Evolutionary conservation across 2,888 invertebrate genomes (phyloP).

Genomic region (Laothoe populi): DNA sequence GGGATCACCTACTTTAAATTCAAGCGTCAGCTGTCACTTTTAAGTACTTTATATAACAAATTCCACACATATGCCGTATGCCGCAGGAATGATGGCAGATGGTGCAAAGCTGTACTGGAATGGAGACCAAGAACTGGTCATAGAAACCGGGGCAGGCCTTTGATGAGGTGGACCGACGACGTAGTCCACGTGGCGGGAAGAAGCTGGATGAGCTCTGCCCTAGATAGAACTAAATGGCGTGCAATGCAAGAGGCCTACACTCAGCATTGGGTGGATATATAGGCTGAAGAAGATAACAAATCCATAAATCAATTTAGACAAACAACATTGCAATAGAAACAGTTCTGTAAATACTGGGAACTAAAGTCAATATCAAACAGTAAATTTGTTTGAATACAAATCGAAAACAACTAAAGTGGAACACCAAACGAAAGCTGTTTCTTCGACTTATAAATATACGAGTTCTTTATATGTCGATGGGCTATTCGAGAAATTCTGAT

Average conservation of each 20-base stretch:
- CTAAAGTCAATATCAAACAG: neutral
- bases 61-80: too few relatives aligned
- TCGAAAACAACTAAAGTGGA: conserved; percentile 5
- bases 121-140: too few relatives aligned
- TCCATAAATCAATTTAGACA: neutral
- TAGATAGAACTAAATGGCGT: too few relatives aligned
- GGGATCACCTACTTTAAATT: conserved; percentile 21
- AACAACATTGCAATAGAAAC: neutral
- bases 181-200: too few relatives aligned
- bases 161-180: too few relatives aligned
- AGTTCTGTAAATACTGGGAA: neutral
- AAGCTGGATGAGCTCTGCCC: too few relatives aligned
- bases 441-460: neutral
- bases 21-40: neutral
- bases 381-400: neutral
- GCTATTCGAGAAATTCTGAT: neutral
- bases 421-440: conserved; percentile 17
- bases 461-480: neutral
- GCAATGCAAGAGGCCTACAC: too few relatives aligned
- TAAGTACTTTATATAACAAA: neutral
- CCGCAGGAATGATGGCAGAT: too few relatives aligned
- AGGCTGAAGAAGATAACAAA: too few relatives aligned
- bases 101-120: too few relatives aligned
- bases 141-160: too few relatives aligned
- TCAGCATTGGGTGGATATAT: too few relatives aligned